phyloP scores from a whole-genome alignment of 2,113 vertebrate species.

The Perca flavescens region DNA sequence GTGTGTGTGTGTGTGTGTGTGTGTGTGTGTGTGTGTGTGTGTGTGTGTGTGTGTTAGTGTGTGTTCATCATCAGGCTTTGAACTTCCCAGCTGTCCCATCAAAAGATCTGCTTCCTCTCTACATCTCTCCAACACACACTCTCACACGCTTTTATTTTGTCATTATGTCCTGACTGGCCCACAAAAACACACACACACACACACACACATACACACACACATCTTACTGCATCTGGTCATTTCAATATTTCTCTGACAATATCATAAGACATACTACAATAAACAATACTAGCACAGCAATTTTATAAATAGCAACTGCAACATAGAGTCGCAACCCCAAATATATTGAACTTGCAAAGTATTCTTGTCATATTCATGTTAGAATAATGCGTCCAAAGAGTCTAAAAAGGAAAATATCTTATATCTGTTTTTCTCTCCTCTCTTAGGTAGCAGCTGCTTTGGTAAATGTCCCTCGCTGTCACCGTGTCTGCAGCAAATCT shows the following conservation, averaged over 20 bases:
- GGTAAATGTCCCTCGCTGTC: slow-evolving; percentile 17
- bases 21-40: slow-evolving; percentile 21
- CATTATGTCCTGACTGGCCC: not conserved
- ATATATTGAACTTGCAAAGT: not conserved
- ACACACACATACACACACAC: slow-evolving; percentile 27
- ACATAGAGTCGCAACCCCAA: not conserved
- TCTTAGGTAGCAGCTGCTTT: slow-evolving; percentile 28
- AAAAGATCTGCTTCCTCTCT: slow-evolving; percentile 69
- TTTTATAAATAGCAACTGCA: not conserved
- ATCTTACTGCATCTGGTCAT: slow-evolving; percentile 8
- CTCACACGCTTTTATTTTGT: slow-evolving; percentile 9
- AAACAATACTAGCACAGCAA: not conserved
- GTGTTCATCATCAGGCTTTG: slow-evolving; percentile 66
- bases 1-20: slow-evolving; percentile 12
- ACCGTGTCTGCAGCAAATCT: slow-evolving; percentile 57
- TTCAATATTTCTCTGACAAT: not conserved
- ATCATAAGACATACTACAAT: not conserved
- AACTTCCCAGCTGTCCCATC: slow-evolving; percentile 74
- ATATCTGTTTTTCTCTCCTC: not conserved
- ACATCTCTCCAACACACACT: slow-evolving; percentile 10
- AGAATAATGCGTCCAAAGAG: too few relatives aligned
- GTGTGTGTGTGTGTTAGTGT: slow-evolving; percentile 5
- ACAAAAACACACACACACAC: not conserved
- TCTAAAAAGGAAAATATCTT: not conserved
- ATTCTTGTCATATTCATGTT: not conserved